Base-by-base conservation (phyloP, 2,113 vertebrate genomes). In the Calonectris borealis region DNA sequence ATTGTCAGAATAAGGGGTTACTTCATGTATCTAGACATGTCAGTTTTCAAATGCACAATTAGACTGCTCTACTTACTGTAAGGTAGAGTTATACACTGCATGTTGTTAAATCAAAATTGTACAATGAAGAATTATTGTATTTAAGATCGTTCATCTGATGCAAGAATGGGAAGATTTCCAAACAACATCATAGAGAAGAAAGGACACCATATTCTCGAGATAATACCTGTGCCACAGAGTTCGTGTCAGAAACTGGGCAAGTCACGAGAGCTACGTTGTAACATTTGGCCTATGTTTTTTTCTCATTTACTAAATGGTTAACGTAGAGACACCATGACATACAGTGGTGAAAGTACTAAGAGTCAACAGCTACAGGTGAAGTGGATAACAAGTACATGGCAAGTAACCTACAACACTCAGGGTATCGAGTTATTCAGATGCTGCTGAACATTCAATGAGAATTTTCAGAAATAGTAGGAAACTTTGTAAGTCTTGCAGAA, bases 361-460 rank as follows among this genome's bases (percentile, higher is more conserved):
- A 58, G 21, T 32, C 42, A 48, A 71, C 15, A 76, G 36, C 20
- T 82, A 25, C 17, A 66, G 11, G 18, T 81, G 73, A 68, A 54
- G 6, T 0, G 1, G 3, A 42, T 58, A 46, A 79, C 48, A 36
- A 64, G 5, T 7, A 20, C 13, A 31, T 31, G 46, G 4, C 17
- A 38, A 22, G 13, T 48, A 52, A 60, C 11, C 10, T 69, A 16
- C 13, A 77, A 9, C 5, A n/a, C 4, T 49, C 4, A 29, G 12
- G 6, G 0, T 66, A 19, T 7, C 1, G 3, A 75, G 11, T 71
- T 58, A 54, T 36, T 32, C 6, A 55, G 9, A 38, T 9, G 2
- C 6, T 54, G 16, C 6, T 76, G 44, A 77, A 72, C 4, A 2
- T 42, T 60, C 34, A 42, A 3, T 42, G 26, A 57, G 10, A 73